A percentile compares a stretch with the other conserved stretches of the same genome.
Evolutionary conservation across 2,888 invertebrate species (phyloP).

Genomic region (Linyphia triangularis): DNA sequence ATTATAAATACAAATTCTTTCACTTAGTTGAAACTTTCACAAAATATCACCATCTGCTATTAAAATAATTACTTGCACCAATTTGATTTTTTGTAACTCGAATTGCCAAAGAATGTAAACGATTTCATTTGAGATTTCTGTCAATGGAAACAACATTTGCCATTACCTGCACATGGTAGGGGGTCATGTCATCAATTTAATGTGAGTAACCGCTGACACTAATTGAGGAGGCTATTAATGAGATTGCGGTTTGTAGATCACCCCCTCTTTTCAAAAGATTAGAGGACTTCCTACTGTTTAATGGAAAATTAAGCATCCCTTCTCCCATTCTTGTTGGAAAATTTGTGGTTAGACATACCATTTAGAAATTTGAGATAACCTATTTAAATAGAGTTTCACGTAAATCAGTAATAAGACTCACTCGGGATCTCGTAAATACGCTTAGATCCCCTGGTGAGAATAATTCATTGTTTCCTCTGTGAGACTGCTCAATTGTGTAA

Average conservation of each 20-base stretch:
- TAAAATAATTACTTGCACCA: too few relatives aligned
- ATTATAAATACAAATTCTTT: too few relatives aligned
- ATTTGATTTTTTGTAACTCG: too few relatives aligned
- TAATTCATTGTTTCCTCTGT: not conserved
- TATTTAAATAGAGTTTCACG: not conserved
- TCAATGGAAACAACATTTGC: too few relatives aligned
- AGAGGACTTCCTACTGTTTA: conserved; percentile 32
- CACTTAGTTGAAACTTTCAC: too few relatives aligned
- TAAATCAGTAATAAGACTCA: not conserved
- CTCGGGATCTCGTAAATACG: not conserved
- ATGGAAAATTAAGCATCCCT: conserved; percentile 43
- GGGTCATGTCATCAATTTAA: conserved; percentile 41
- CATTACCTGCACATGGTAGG: not conserved
- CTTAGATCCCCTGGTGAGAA: not conserved
- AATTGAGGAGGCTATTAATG: conserved; percentile 56
- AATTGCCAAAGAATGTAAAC: too few relatives aligned
- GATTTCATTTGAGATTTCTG: too few relatives aligned
- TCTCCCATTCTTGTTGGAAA: not conserved
- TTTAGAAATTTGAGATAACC: not conserved
- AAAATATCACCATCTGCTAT: too few relatives aligned
- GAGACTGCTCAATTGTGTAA: not conserved
- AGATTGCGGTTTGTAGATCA: conserved; percentile 3
- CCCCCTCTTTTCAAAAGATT: conserved; percentile 24
- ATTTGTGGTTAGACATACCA: not conserved
- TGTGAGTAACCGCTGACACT: conserved; percentile 33